Base-by-base conservation (phyloP, 1,140 invertebrate genomes). In the Sycophila sp. region DNA sequence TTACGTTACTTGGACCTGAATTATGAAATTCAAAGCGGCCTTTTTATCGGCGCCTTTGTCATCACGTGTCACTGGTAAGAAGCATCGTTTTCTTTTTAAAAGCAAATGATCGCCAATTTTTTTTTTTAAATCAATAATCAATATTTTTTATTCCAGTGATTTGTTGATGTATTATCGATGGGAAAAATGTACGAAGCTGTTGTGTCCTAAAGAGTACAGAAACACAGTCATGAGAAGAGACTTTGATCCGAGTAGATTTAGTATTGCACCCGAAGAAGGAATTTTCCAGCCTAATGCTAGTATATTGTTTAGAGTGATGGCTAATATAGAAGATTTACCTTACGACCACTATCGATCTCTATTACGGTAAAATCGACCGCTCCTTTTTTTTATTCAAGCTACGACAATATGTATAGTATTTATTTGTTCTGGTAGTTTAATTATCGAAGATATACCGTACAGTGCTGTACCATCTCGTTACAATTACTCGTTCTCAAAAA, bases 371-470 rank as follows among this genome's bases (percentile, higher is more conserved):
- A 69, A 47, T 53, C 38, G n/a, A 56, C 13, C 17, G 40, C 1
- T 22, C 5, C 6, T 15, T 40, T 40, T 10, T 40, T n/a, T n/a
- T n/a, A 51, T 24, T 1, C 2, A 26, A 3, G 19, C 6, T 47
- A 1, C 11, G 22, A 24, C 4, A 49, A 24, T 10, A 51, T 28
- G 7, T 2, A 5, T 24, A 51, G 11, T 1, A 26, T 19, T 51
- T 51, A 26, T 11, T 19, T 26, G 19, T 32, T 42, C 22, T 67
- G 69, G n/a, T 32, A 79, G 78, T 62, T 45, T 79, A 17, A 64
- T 72, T 36, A 49, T 77, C 19, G 75, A 79, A 58, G 78, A 80
- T 56, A 72, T 80, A 49, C 79, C 79, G 7, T 11, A 69, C 0
- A 58, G 56, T 1, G 74, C 78, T 15, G 34, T 80, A 17, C 10